Evolutionary conservation across 1,140 invertebrate genomes (phyloP), one percentile per base, ranked within the genome.

Genomic region (Dinoponera quadriceps): DNA sequence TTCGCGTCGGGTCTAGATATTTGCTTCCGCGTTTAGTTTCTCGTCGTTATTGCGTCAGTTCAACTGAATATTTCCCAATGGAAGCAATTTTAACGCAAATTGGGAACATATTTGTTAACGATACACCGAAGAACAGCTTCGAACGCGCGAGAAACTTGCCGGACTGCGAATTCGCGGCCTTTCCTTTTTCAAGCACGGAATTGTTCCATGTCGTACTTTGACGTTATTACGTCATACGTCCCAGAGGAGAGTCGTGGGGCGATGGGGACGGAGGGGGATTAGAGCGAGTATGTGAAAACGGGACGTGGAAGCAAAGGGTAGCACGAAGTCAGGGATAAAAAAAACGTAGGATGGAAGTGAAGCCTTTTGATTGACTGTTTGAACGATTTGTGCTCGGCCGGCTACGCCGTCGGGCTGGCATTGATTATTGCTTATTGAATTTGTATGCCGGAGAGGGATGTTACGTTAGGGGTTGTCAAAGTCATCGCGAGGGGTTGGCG

Each of bases 401-500:
- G 78, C 88, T 91, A 90, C 85, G 81, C 86, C 80, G 87, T 88
- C 88, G 85, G 90, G 85, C 89, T 93, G 90, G 90, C 92, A 94
- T 94, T 94, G 93, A 94, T 94, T 93, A 94, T 93, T 90, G 88
- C 91, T 94, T 93, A 94, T 94, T 93, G 92, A 92, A 93, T 94
- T 94, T 93, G 92, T 89, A 86, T 82, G 82, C 68, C 55, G 71
- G 88, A 87, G 80, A 88, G 82, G 71, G 84, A 65, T 87, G 84
- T 84, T 80, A 78, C 83, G 86, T 62, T 80, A 72, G 51, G 83
- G 78, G 74, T 85, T 75, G 87, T 89, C 90, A 86, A 87, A 90
- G 90, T 91, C 82, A 78, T 83, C 78, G 73, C 27, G 59, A 57
- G 54, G 75, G 85, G 51, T 74, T 72, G 54, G 29, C 57, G 71